These are phyloP conservation scores for Stenoptilia bipunctidactyla DNA, from an alignment of 2,888 invertebrate genomes.

Conservation along the genomic window DNA sequence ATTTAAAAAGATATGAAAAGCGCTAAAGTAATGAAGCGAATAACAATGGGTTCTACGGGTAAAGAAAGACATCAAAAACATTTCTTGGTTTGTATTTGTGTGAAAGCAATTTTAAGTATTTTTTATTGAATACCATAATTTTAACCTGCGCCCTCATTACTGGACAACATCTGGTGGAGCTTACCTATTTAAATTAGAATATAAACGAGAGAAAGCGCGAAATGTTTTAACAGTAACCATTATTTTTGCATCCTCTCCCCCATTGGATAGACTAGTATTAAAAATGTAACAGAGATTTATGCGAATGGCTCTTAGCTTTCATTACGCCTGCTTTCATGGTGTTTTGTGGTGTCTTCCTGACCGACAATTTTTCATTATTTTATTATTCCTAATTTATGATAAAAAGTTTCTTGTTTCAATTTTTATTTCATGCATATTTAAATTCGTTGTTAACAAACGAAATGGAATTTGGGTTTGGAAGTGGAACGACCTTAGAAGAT, in stretches of 20 bases:
- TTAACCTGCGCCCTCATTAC: slow-evolving; percentile 49
- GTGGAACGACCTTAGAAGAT: no score
- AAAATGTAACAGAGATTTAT: slow-evolving; percentile 72
- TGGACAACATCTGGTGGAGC: slow-evolving; percentile 56
- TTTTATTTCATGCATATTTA: neutral
- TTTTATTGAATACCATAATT: no score
- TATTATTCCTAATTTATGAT: neutral
- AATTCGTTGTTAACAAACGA: no score
- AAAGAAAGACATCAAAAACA: slow-evolving; percentile 53
- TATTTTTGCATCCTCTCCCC: slow-evolving; percentile 40
- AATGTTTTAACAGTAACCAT: slow-evolving; percentile 50
- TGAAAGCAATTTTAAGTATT: slow-evolving; percentile 50
- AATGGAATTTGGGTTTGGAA: no score
- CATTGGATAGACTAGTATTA: slow-evolving; percentile 71
- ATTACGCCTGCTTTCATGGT: slow-evolving; percentile 67
- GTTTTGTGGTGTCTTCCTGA: slow-evolving; percentile 68
- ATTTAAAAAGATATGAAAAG: slow-evolving; percentile 61
- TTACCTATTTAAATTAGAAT: slow-evolving; percentile 63
- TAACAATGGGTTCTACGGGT: slow-evolving; percentile 49
- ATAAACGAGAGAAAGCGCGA: slow-evolving; percentile 49
- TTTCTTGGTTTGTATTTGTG: slow-evolving; percentile 6
- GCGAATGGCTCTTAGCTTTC: slow-evolving; percentile 71
- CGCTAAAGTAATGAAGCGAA: slow-evolving; percentile 64
- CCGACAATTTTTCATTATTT: slow-evolving; percentile 65
- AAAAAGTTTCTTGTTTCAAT: neutral